A percentile compares a stretch with the other conserved stretches of the same genome.
These are phyloP conservation scores for Penaeus indicus DNA, from an alignment of 1,140 invertebrate genomes.

Conservation along the genomic window DNA sequence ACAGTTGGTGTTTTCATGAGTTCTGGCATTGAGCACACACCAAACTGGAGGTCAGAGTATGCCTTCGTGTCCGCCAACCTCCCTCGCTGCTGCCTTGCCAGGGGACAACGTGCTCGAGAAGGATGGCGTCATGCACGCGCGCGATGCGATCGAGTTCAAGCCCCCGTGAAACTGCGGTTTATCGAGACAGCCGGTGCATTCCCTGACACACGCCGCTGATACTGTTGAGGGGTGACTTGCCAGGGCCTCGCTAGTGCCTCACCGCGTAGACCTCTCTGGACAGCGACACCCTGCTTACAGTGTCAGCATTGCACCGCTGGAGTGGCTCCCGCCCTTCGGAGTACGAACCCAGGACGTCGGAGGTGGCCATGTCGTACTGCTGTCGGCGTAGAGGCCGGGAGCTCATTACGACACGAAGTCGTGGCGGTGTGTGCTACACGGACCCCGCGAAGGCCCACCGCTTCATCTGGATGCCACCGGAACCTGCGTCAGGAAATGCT, in stretches of 20 bases:
- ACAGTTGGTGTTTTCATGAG: too few species aligned
- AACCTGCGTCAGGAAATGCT: constrained; percentile 42
- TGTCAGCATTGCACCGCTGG: not conserved
- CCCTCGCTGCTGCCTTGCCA: constrained; percentile 34
- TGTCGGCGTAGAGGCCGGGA: constrained; percentile 5
- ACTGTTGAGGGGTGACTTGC: not conserved
- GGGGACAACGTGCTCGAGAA: not conserved
- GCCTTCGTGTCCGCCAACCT: constrained; percentile 4
- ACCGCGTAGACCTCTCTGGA: not conserved
- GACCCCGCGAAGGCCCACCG: not conserved
- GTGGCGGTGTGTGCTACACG: constrained; percentile 30
- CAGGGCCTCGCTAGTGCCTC: not conserved
- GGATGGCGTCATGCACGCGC: not conserved
- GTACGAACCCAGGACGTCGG: too few species aligned
- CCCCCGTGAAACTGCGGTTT: not conserved
- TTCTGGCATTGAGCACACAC: too few species aligned
- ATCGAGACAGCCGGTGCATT: too few species aligned
- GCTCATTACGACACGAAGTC: not conserved
- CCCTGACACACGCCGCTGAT: not conserved
- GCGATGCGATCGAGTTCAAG: not conserved
- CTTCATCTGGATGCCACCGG: not conserved
- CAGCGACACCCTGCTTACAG: not conserved
- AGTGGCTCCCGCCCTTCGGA: not conserved
- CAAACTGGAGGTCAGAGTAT: not conserved
- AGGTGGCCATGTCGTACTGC: not conserved